Evolutionary conservation across 2,888 invertebrate species (phyloP).

Genomic region (Hesperia comma): DNA sequence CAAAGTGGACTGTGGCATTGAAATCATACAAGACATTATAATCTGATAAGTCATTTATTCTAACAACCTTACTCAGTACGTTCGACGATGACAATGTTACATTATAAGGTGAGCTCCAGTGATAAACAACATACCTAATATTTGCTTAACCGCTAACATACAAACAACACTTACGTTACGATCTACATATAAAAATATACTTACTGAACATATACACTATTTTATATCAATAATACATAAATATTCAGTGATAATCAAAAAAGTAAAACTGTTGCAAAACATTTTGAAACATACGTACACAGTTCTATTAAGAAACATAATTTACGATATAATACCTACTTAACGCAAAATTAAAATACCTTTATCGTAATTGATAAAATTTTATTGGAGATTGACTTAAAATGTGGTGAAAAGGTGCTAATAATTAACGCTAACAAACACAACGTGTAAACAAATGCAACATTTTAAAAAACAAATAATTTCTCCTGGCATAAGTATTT

Average conservation of each 20-base stretch:
- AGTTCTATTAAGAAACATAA: not conserved
- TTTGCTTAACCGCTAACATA: conserved; percentile 18
- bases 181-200: conserved; percentile 23
- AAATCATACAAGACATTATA: not conserved
- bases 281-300: not conserved
- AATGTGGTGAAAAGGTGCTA: too few relatives aligned
- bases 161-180: conserved; percentile 26
- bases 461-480: too few relatives aligned
- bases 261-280: too few relatives aligned
- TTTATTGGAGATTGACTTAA: too few relatives aligned
- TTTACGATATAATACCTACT: not conserved
- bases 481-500: too few relatives aligned
- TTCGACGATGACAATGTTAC: conserved; percentile 8
- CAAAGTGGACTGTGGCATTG: not conserved
- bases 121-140: conserved; percentile 16
- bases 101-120: conserved; percentile 16
- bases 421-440: too few relatives aligned
- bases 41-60: conserved; percentile 20
- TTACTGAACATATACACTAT: conserved; percentile 5
- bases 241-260: not conserved
- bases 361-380: too few relatives aligned
- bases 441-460: too few relatives aligned
- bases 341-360: too few relatives aligned
- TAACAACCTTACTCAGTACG: conserved; percentile 22
- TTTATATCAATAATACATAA: not conserved